These are phyloP conservation scores for Anabas testudineus DNA, from an alignment of 2,797 vertebrate genomes.

Conservation along the genomic window DNA sequence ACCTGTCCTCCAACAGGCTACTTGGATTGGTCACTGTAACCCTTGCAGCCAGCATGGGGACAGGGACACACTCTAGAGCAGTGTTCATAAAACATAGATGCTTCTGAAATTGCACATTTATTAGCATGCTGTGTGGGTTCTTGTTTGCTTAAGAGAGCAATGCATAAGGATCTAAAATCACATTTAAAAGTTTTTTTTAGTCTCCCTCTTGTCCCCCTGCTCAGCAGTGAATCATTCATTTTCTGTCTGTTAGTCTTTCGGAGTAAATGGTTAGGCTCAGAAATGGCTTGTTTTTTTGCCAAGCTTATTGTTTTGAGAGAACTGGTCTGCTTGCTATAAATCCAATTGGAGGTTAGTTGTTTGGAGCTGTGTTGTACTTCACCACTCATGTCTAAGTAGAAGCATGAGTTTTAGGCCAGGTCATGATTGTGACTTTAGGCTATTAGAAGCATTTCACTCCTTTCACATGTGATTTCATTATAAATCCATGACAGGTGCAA, in stretches of 20 bases:
- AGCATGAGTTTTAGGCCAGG: conserved; percentile 32
- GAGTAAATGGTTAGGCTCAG: conserved; percentile 19
- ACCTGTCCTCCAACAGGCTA: conserved; percentile 33
- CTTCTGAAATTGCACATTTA: conserved; percentile 62
- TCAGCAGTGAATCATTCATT: conserved; percentile 22
- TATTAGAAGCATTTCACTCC: conserved; percentile 28
- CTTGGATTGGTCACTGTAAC: conserved; percentile 62
- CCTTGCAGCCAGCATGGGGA: conserved; percentile 57
- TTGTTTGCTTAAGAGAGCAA: conserved; percentile 17
- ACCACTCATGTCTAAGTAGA: not conserved
- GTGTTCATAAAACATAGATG: conserved; percentile 54
- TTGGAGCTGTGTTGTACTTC: not conserved
- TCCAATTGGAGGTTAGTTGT: conserved; percentile 21
- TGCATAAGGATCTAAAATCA: conserved; percentile 29
- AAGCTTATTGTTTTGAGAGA: conserved; percentile 6
- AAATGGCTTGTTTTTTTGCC: not conserved
- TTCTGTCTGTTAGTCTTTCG: conserved; percentile 14
- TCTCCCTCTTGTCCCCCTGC: not conserved
- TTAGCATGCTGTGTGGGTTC: conserved; percentile 36
- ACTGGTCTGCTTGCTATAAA: not conserved
- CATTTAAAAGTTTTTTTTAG: conserved; percentile 40
- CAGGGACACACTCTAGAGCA: conserved; percentile 42
- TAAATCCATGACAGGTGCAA: conserved; percentile 76
- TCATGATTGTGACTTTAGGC: conserved; percentile 22
- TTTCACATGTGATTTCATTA: conserved; percentile 45